Evolutionary conservation across 2,113 vertebrate species (phyloP).

Genomic region (Chroicocephalus ridibundus): DNA sequence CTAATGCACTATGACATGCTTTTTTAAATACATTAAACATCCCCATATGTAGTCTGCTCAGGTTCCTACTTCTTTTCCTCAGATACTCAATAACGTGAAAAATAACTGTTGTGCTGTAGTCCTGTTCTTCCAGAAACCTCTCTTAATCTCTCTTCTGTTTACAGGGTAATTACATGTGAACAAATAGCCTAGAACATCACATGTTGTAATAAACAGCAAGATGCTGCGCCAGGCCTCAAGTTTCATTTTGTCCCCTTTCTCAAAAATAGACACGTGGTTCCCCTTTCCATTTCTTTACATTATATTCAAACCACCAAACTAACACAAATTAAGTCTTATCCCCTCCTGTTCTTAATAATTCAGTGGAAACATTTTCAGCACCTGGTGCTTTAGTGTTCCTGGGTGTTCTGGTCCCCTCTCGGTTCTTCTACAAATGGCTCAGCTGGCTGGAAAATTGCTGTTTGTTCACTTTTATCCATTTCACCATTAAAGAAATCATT

Average conservation of each 20-base stretch:
- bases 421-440: background rate
- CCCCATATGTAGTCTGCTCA: background rate
- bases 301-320: background rate
- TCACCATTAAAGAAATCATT: background rate
- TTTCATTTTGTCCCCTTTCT: background rate
- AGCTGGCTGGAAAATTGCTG: background rate
- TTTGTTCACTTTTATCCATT: background rate
- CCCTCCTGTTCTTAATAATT: background rate
- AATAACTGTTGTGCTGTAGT: background rate
- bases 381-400: background rate
- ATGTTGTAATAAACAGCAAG: background rate
- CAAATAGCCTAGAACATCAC: background rate
- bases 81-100: background rate
- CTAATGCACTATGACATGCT: background rate
- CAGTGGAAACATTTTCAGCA: background rate
- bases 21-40: background rate
- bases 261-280: background rate
- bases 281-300: background rate
- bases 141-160: background rate
- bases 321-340: background rate
- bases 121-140: background rate
- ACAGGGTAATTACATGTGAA: background rate
- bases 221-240: background rate
- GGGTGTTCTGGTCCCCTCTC: background rate
- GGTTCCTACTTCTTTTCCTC: background rate